A percentile compares a stretch with the other conserved stretches of the same genome.
phyloP scores from a whole-genome alignment of 2,888 invertebrate species.

The Drosophila demipolita region DNA sequence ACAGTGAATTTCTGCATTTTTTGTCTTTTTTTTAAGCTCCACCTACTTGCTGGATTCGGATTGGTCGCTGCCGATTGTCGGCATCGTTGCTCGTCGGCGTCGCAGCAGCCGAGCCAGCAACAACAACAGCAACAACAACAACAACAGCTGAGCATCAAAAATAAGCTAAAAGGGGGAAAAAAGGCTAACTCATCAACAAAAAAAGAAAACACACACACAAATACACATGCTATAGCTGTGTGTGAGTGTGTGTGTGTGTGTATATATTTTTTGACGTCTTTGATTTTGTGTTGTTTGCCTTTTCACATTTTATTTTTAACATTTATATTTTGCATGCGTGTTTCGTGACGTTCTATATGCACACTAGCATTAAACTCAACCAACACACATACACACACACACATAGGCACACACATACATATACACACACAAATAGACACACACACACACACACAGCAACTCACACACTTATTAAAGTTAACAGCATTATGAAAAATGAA shows the following conservation, averaged over 20 bases:
- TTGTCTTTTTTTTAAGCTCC: conserved; percentile 83
- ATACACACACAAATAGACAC: conserved; percentile 18
- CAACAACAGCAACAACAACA: conserved; percentile 32
- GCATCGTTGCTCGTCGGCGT: conserved; percentile 40
- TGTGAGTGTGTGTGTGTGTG: conserved; percentile 24
- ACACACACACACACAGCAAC: conserved; percentile 20
- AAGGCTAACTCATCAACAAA: conserved; percentile 79
- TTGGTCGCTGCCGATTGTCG: conserved; percentile 73
- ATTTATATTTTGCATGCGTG: conserved; percentile 74
- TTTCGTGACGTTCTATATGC: conserved; percentile 51
- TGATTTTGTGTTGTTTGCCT: conserved; percentile 77
- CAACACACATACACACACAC: background rate
- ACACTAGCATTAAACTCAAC: conserved; percentile 30
- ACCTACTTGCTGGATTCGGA: conserved; percentile 83
- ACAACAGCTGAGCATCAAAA: conserved; percentile 44
- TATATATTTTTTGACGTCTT: conserved; percentile 57
- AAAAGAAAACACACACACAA: conserved; percentile 36
- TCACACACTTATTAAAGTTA: conserved; percentile 51
- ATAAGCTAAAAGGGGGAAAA: conserved; percentile 73
- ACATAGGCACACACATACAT: conserved; percentile 14
- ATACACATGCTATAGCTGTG: conserved; percentile 10
- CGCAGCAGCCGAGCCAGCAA: conserved; percentile 47
- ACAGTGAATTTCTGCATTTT: conserved; percentile 68
- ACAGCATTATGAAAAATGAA: conserved; percentile 77
- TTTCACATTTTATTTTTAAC: conserved; percentile 83